Base-by-base conservation (phyloP, 2,888 invertebrate genomes). In the Esperia sulphurella region DNA sequence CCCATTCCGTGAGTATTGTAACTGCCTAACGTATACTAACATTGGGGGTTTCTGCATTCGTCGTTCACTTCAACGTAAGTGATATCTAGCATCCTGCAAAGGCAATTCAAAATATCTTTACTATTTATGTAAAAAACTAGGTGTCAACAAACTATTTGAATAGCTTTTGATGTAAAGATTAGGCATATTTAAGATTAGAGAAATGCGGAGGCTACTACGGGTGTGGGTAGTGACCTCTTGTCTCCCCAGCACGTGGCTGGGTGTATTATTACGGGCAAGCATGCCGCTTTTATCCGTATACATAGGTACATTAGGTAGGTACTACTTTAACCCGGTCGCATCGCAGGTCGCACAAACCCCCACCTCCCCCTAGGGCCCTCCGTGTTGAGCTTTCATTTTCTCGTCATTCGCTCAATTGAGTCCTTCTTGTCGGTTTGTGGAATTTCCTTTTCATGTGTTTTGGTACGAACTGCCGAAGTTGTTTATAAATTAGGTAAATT, bases 341-440 rank as follows among this genome's bases (percentile, higher is more conserved):
- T 41, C 48, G 46, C 40, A 41, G 50, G 43, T 31, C 46, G 46
- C 21, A 21, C 21, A 21, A 21, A 21, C 21, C 21, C 21, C 21
- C 21, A 21, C 21, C 21, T 3, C 47, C 51, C 51, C 39, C 45
- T 42, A 52, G 50, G 51, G 55, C 59, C 58, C 61, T 56, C 58
- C 55, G 59, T 75, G 70, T 75, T 74, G 72, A 67, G 65, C 51
- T 73, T 70, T 70, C 61, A 69, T 71, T 71, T 65, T 57, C 59
- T 63, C 63, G 60, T 60, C 61, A 57, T 61, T 59, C 54, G 53
- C 46, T 54, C 63, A 54, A 58, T 61, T 54, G 63, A 63, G 63
- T 43, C 28, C 41, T 45, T 45, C 45, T 43, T 43, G 54, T 52
- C 41, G 49, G 54, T 56, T 53, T 54, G 46, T 51, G 50, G 44